Evolutionary conservation across 2,113 vertebrate species (phyloP), one percentile per base, ranked within the genome.

Genomic region (Penelope pileata): DNA sequence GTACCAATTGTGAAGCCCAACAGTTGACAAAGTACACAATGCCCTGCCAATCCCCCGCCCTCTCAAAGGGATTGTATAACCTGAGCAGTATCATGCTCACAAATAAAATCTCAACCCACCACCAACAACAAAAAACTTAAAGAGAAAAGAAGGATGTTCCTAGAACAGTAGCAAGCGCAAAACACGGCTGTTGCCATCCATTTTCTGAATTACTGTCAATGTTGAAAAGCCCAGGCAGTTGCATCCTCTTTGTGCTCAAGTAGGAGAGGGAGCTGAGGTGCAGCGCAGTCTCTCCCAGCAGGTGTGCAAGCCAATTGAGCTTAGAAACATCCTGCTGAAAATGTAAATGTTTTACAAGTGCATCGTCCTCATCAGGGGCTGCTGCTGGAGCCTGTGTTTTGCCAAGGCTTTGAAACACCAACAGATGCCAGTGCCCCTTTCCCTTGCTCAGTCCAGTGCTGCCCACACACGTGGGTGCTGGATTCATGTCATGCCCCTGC

Each of bases 291-390:
- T 32, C 56, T 95, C 85, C 63, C 93, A 95, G 94, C 93, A 90
- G 93, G 90, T 91, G 59, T 80, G 54, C 84, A 88, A 88, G 74
- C 90, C 91, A 88, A 67, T 70, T 83, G 72, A 83, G 90, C 85
- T 87, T 92, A 85, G 94, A 94, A 95, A 90, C 91, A 90, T 94
- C 90, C 90, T 91, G 87, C 93, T 94, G 87, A 76, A 94, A 94
- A 93, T 85, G 84, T 91, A 79, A 53, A 89, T 83, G 86, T 93
- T 96, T 93, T 84, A 69, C 53, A 66, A 87, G 78, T 42, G 34
- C 45, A 47, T 87, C 75, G n/a, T 73, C 53, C 18, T 54, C 29
- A 30, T 73, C 77, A 58, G 62, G 62, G 40, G 58, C 78, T 92
- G 70, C 86, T 90, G 84, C 75, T 66, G 22, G 23, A 77, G 50